phyloP scores from a whole-genome alignment of 2,113 vertebrate species.

The Neolamprologus toae region DNA sequence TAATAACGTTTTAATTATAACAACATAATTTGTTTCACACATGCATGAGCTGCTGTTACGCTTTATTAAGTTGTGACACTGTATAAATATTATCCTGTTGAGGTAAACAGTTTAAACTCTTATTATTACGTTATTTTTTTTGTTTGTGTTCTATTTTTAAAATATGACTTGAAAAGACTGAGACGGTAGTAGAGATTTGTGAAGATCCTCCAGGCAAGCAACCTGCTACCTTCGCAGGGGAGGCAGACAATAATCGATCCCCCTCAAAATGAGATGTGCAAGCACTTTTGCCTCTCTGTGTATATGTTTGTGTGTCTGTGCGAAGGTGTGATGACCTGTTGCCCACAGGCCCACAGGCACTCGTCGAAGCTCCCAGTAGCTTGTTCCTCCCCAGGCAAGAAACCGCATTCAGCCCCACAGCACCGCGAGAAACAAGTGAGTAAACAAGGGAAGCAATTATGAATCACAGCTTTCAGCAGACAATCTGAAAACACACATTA shows the following conservation, averaged over 20 bases:
- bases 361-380: slow-evolving; percentile 45
- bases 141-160: not conserved
- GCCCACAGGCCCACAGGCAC: slow-evolving; percentile 38
- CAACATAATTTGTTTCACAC: not conserved
- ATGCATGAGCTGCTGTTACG: not conserved
- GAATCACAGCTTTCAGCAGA: slow-evolving; percentile 42
- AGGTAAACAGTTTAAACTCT: not conserved
- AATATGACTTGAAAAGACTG: not conserved
- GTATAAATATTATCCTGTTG: not conserved
- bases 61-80: not conserved
- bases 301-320: not conserved
- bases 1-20: not conserved
- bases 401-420: not conserved
- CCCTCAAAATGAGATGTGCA: slow-evolving; percentile 1
- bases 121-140: not conserved
- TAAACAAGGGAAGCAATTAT: slow-evolving; percentile 62
- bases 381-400: slow-evolving; percentile 1
- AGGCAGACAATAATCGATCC: slow-evolving; percentile 18
- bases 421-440: slow-evolving; percentile 35
- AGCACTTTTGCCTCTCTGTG: not conserved
- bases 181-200: not conserved
- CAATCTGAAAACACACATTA: slow-evolving; percentile 31
- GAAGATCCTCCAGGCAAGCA: not conserved
- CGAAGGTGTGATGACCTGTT: slow-evolving; percentile 50
- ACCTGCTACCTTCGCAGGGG: not conserved